Evolutionary conservation across 1,140 invertebrate species (phyloP).

Genomic region (Drosophila asahinai): DNA sequence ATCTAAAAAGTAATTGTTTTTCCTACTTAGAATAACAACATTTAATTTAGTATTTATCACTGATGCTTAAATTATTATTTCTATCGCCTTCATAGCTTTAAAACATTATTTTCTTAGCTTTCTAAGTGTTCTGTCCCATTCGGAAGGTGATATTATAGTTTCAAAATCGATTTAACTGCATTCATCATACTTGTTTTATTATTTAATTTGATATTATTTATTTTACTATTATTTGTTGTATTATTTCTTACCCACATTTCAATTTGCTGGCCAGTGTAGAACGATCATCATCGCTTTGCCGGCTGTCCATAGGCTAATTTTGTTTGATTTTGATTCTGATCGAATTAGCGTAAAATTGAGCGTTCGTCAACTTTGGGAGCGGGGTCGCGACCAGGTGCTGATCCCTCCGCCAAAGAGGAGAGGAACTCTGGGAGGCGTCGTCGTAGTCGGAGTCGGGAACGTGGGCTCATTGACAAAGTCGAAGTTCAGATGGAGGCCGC

Average conservation of each 20-base stretch:
- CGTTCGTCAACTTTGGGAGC: slow-evolving; percentile 66
- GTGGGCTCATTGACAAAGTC: slow-evolving; percentile 74
- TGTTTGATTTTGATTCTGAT: slow-evolving; percentile 81
- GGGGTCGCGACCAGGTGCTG: slow-evolving; percentile 44
- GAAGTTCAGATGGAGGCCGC: slow-evolving; percentile 67
- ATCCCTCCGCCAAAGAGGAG: slow-evolving; percentile 2
- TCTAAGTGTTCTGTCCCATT: no score
- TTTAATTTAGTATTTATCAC: no score
- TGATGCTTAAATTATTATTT: neutral
- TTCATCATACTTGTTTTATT: no score
- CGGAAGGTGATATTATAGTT: no score
- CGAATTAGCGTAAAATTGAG: slow-evolving; percentile 80
- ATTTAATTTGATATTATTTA: no score
- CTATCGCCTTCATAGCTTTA: no score
- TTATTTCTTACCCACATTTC: no score
- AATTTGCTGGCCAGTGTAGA: slow-evolving; percentile 20
- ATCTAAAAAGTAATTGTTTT: no score
- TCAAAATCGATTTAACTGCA: no score
- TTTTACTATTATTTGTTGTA: neutral
- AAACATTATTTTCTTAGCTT: neutral
- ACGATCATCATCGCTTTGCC: slow-evolving; percentile 57
- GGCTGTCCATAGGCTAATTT: slow-evolving; percentile 59
- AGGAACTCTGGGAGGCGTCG: neutral
- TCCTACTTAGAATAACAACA: neutral
- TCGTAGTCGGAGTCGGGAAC: slow-evolving; percentile 30